Conservation (phyloP, 1,140 invertebrate genomes). For the Oppia nitens region DNA sequence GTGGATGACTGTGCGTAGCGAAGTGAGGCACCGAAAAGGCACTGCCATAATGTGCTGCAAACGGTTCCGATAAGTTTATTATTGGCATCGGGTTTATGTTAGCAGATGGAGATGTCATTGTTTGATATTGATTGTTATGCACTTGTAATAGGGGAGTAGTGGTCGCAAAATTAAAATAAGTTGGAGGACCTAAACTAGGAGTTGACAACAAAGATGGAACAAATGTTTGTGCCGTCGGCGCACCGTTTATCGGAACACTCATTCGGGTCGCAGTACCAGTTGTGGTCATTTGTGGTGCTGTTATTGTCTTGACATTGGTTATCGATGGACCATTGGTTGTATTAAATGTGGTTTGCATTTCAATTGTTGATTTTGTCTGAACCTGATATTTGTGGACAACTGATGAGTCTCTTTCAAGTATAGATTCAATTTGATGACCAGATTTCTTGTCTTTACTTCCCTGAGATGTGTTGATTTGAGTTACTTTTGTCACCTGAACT, state of each 20-base stretch:
- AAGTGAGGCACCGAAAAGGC: constrained; percentile 13
- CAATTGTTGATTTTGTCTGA: constrained; percentile 16
- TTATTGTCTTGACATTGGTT: not conserved
- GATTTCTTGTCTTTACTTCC: constrained; percentile 15
- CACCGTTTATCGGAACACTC: not conserved
- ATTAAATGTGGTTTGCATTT: constrained; percentile 20
- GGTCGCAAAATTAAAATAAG: not conserved
- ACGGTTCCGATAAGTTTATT: not conserved
- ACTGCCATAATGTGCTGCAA: constrained; percentile 13
- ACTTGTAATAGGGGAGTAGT: not conserved
- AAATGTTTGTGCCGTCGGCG: not conserved
- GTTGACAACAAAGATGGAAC: not conserved
- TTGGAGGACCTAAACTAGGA: not conserved
- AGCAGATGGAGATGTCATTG: not conserved
- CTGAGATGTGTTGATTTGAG: constrained; percentile 17
- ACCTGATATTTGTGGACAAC: constrained; percentile 20
- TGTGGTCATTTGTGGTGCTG: not conserved
- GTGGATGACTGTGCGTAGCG: not conserved
- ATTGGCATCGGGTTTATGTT: not conserved
- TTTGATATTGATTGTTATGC: not conserved
- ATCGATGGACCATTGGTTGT: not conserved
- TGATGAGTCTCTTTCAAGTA: constrained; percentile 15
- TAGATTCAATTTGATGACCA: constrained; percentile 18
- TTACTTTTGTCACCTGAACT: constrained; percentile 18
- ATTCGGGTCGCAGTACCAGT: not conserved